Conservation (phyloP, 2,113 vertebrate species). For the Myxocyprinus asiaticus region DNA sequence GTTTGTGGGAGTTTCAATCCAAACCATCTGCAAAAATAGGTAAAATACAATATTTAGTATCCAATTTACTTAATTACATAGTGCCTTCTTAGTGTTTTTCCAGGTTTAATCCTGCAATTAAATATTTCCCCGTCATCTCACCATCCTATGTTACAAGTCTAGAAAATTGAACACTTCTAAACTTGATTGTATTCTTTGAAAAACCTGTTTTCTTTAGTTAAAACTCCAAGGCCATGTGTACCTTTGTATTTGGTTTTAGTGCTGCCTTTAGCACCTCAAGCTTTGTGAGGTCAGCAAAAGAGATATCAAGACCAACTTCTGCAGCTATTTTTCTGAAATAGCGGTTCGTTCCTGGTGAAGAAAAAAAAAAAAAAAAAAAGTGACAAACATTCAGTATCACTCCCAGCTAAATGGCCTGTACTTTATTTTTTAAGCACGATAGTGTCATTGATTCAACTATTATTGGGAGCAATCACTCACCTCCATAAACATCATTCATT, state of each 20-base stretch:
- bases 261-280: conserved; percentile 78
- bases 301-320: conserved; percentile 77
- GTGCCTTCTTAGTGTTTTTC: no score
- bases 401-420: not conserved
- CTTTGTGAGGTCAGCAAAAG: conserved; percentile 83
- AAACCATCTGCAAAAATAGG: conserved; percentile 82
- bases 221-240: conserved; percentile 54
- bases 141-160: no score
- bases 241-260: conserved; percentile 89
- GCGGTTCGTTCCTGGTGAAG: conserved; percentile 84
- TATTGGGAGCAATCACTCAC: conserved; percentile 62
- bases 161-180: no score
- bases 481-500: conserved; percentile 93
- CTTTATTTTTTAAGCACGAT: no score
- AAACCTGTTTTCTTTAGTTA: no score
- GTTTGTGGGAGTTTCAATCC: conserved; percentile 93
- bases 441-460: no score
- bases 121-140: no score
- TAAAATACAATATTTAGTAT: not conserved
- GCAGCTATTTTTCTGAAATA: conserved; percentile 82
- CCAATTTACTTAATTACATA: no score
- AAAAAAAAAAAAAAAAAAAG: no score
- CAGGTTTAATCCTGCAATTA: no score
- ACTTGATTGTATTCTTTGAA: no score
- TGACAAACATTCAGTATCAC: not conserved